Evolutionary conservation across 2,888 invertebrate species (phyloP).

Genomic region (Rhamnusium bicolor): DNA sequence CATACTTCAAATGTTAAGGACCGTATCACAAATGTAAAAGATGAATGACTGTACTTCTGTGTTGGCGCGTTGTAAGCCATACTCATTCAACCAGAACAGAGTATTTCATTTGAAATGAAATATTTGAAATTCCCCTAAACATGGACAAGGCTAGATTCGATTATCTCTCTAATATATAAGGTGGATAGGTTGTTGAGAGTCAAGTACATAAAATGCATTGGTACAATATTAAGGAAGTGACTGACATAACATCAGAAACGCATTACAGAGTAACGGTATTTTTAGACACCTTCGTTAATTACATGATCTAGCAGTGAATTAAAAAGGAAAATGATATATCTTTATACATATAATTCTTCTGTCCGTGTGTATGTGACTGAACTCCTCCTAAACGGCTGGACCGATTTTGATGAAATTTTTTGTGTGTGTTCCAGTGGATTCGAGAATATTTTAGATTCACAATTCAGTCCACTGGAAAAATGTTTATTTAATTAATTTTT

Average conservation of each 20-base stretch:
- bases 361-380: too few relatives aligned
- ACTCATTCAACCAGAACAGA: neutral
- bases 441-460: too few relatives aligned
- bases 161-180: neutral
- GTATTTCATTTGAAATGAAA: neutral
- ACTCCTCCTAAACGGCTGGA: too few relatives aligned
- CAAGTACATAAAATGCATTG: neutral
- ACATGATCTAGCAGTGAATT: neutral
- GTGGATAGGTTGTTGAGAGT: neutral
- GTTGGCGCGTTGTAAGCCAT: neutral
- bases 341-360: too few relatives aligned
- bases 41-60: neutral
- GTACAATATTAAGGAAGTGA: neutral
- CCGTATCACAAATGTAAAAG: neutral
- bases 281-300: neutral
- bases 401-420: too few relatives aligned
- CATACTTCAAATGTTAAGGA: neutral
- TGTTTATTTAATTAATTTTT: too few relatives aligned
- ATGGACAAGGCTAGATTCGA: neutral
- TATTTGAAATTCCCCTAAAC: neutral
- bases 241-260: neutral
- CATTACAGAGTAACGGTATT: neutral
- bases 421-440: too few relatives aligned
- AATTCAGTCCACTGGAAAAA: too few relatives aligned
- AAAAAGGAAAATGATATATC: neutral